Conservation (phyloP, 2,888 invertebrate species). For the Agonopterix arenella region DNA sequence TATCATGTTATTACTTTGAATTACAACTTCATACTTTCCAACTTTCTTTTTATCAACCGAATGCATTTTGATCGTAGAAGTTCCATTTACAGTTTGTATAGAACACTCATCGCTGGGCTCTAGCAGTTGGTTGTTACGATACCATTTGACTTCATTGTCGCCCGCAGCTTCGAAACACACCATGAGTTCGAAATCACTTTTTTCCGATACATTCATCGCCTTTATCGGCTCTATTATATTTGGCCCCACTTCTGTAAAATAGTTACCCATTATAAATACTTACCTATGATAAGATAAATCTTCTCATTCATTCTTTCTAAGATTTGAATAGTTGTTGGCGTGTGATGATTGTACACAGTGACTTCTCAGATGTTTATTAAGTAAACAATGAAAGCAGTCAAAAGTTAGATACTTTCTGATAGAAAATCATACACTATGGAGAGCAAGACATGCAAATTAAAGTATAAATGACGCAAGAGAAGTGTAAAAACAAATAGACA, state of each 20-base stretch:
- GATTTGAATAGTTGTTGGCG: no score
- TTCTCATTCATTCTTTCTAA: no score
- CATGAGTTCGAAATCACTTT: conserved; percentile 81
- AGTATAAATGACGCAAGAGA: no score
- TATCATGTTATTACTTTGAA: conserved; percentile 86
- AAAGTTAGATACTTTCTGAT: no score
- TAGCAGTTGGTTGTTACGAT: conserved; percentile 88
- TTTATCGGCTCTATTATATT: conserved; percentile 87
- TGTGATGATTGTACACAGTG: no score
- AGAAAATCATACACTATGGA: no score
- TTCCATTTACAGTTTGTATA: conserved; percentile 77
- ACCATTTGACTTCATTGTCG: conserved; percentile 88
- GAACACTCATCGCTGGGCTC: conserved; percentile 78
- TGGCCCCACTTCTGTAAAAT: conserved; percentile 63
- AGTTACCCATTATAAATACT: conserved; percentile 8
- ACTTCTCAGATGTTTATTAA: no score
- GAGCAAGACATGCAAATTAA: no score
- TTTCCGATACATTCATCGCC: conserved; percentile 83
- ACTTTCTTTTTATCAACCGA: conserved; percentile 84
- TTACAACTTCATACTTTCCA: conserved; percentile 92
- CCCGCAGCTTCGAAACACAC: conserved; percentile 83
- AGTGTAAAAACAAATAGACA: no score
- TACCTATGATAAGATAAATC: no score
- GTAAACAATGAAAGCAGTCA: no score
- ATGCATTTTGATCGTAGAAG: conserved; percentile 80